These are phyloP conservation scores for Corythoichthys intestinalis DNA, from an alignment of 2,113 vertebrate genomes.

Conservation along the genomic window DNA sequence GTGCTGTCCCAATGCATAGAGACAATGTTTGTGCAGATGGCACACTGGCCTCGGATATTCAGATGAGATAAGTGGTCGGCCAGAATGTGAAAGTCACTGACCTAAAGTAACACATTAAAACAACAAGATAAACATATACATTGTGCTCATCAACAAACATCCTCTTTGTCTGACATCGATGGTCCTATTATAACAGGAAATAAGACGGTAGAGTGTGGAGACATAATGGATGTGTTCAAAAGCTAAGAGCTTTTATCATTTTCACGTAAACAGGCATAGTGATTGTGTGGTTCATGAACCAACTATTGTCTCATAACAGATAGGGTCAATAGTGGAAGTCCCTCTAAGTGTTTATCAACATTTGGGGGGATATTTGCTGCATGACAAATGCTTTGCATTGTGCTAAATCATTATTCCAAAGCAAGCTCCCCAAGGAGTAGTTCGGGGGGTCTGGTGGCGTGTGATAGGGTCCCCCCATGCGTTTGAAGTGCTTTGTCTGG, in stretches of 20 bases:
- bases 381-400: conserved; percentile 16
- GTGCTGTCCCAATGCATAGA: conserved; percentile 17
- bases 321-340: conserved; percentile 25
- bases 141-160: conserved; percentile 39
- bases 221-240: conserved; percentile 17
- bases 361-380: conserved; percentile 23
- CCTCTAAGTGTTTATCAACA: conserved; percentile 23
- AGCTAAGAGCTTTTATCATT: conserved; percentile 30
- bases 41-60: conserved; percentile 49
- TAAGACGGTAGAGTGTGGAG: conserved; percentile 7
- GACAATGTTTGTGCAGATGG: conserved; percentile 55
- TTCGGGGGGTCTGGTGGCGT: conserved; percentile 46
- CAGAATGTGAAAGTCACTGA: conserved; percentile 11
- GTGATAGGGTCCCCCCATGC: conserved; percentile 37
- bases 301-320: conserved; percentile 42
- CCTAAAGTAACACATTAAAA: conserved; percentile 39
- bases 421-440: conserved; percentile 54
- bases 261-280: conserved; percentile 25
- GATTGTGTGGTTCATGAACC: conserved; percentile 41
- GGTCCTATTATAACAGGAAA: conserved; percentile 32
- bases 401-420: conserved; percentile 48
- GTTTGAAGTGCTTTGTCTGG: conserved; percentile 74
- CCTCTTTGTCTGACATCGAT: conserved; percentile 28
- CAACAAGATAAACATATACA: conserved; percentile 32
- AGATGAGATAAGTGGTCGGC: conserved; percentile 50